Evolutionary conservation across 1,140 invertebrate genomes (phyloP).

Genomic region (Danaus melanippus): DNA sequence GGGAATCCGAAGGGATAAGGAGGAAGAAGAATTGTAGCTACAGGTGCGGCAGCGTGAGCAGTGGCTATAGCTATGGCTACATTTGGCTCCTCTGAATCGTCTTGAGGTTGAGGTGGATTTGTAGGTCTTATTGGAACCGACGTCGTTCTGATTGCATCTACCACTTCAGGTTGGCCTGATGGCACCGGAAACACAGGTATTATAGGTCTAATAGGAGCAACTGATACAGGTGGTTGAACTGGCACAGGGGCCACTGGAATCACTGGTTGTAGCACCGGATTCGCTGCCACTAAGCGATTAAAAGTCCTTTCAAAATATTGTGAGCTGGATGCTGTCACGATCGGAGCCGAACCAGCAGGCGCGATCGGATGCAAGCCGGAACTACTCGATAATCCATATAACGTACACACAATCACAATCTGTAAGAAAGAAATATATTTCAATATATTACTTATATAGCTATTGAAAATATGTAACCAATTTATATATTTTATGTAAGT

Average conservation of each 20-base stretch:
- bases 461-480: constrained; percentile 4
- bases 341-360: constrained; percentile 41
- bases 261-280: constrained; percentile 33
- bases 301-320: constrained; percentile 78
- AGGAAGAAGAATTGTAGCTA: constrained; percentile 54
- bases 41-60: constrained; percentile 55
- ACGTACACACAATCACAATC: constrained; percentile 37
- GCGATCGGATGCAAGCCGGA: constrained; percentile 35
- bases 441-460: not conserved
- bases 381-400: constrained; percentile 31
- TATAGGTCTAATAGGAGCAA: constrained; percentile 15
- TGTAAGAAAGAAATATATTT: constrained; percentile 28
- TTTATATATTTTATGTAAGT: constrained; percentile 12
- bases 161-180: constrained; percentile 27
- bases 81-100: constrained; percentile 39
- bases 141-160: constrained; percentile 27
- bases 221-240: constrained; percentile 23
- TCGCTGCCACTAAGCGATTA: constrained; percentile 69
- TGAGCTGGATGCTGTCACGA: constrained; percentile 76
- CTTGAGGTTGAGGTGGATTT: constrained; percentile 25
- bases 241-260: constrained; percentile 31
- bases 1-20: constrained; percentile 59
- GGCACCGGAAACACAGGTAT: constrained; percentile 29
- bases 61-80: constrained; percentile 59
- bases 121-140: constrained; percentile 23